Conservation (phyloP, 2,888 invertebrate genomes). For the Ochropleura plecta region DNA sequence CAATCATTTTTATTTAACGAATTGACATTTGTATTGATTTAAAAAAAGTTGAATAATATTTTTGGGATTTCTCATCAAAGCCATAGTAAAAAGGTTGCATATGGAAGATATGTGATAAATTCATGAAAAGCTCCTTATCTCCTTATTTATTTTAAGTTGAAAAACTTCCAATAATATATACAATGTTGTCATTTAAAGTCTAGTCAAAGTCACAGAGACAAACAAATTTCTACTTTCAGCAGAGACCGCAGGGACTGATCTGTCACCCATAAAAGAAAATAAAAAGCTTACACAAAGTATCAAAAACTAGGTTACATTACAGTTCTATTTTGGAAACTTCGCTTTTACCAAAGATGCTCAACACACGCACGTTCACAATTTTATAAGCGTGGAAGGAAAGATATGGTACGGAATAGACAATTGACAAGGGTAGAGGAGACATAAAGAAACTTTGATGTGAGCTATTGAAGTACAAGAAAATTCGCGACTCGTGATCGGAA, state of each 20-base stretch:
- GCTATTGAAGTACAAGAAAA: constrained; percentile 80
- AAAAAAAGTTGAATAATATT: background rate
- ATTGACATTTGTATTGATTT: background rate
- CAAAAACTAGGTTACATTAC: constrained; percentile 61
- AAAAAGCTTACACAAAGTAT: constrained; percentile 50
- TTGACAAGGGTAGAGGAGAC: constrained; percentile 82
- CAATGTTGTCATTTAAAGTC: background rate
- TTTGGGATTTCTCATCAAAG: background rate
- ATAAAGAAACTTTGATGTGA: constrained; percentile 82
- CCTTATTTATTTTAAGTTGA: background rate
- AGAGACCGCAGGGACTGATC: background rate
- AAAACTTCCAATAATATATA: background rate
- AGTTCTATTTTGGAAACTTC: constrained; percentile 59
- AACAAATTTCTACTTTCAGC: background rate
- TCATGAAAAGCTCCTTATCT: background rate
- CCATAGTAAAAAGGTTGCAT: background rate
- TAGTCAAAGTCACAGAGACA: background rate
- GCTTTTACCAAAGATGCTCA: constrained; percentile 51
- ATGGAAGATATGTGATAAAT: background rate
- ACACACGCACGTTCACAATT: constrained; percentile 61
- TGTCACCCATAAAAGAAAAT: constrained; percentile 39
- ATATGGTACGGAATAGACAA: constrained; percentile 78
- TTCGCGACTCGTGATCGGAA: constrained; percentile 80
- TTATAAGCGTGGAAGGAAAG: constrained; percentile 68
- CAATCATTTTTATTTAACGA: constrained; percentile 30